Conservation (phyloP, 2,888 invertebrate species). For the Azorinus chamasolen region DNA sequence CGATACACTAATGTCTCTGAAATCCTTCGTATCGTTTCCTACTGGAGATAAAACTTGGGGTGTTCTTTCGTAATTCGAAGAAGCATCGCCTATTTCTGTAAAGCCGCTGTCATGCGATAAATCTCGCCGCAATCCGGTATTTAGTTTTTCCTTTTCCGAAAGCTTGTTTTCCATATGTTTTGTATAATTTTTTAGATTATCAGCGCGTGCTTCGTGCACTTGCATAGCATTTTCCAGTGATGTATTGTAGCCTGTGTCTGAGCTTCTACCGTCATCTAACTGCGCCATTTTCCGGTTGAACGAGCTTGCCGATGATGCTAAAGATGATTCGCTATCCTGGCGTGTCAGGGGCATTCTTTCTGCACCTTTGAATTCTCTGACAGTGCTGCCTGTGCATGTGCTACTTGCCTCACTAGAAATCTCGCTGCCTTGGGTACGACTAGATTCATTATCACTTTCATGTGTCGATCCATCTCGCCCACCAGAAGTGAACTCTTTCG, state of each 20-base stretch:
- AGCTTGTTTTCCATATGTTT: conserved; percentile 48
- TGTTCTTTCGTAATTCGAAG: conserved; percentile 1
- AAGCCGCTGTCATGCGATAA: conserved; percentile 59
- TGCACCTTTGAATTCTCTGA: conserved; percentile 17
- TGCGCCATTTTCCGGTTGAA: conserved; percentile 15
- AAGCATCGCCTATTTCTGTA: conserved; percentile 33
- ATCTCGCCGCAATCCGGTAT: conserved; percentile 45
- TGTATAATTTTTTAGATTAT: conserved; percentile 56
- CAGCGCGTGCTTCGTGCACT: conserved; percentile 51
- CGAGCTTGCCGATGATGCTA: conserved; percentile 40
- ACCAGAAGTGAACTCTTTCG: too few species aligned
- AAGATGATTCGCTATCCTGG: conserved; percentile 41
- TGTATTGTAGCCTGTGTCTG: conserved; percentile 49
- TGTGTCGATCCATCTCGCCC: not conserved
- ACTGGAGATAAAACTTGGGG: not conserved
- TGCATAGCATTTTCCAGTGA: conserved; percentile 48
- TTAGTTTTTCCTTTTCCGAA: conserved; percentile 8
- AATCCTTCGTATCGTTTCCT: conserved; percentile 33
- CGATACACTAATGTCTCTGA: conserved; percentile 36
- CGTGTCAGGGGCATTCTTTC: conserved; percentile 11
- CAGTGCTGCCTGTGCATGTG: conserved; percentile 54
- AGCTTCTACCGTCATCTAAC: conserved; percentile 8
- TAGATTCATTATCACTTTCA: not conserved
- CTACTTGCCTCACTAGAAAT: conserved; percentile 39
- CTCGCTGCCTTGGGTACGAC: too few species aligned